Evolutionary conservation across 30 jellyfish, hydroid and myxozoan genomes (phyloP).

Genomic region (Phacellophora camtschatica): DNA sequence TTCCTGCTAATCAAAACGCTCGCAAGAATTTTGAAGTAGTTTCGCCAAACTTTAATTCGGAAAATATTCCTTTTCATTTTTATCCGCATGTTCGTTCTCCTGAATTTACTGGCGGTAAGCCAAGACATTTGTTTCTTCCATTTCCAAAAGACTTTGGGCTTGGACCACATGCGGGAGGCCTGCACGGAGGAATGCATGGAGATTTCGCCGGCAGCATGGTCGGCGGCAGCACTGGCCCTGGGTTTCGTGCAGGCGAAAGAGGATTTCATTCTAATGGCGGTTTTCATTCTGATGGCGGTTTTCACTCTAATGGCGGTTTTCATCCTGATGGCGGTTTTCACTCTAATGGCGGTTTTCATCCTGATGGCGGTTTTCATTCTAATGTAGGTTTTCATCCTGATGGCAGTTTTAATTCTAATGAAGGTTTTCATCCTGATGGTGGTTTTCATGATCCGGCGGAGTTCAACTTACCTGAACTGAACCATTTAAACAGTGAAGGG

Average conservation of each 20-base stretch:
- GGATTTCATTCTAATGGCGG: not conserved
- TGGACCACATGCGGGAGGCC: constrained; percentile 35
- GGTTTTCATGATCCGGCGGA: not conserved
- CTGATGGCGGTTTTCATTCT: not conserved
- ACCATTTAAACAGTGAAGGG: not conserved
- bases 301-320: not conserved
- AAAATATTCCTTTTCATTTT: constrained; percentile 58
- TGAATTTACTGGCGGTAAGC: constrained; percentile 74
- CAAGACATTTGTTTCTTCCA: constrained; percentile 77
- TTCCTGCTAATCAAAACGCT: constrained; percentile 71
- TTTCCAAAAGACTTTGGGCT: constrained; percentile 30
- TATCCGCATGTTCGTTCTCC: constrained; percentile 63
- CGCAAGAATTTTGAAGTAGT: constrained; percentile 54
- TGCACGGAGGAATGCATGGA: constrained; percentile 23
- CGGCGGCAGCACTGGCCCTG: not conserved
- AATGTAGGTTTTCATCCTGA: not conserved
- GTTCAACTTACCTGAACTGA: not conserved
- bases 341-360: not conserved
- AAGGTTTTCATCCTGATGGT: not conserved
- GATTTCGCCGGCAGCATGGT: constrained; percentile 14
- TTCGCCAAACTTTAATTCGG: constrained; percentile 57
- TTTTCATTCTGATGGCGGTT: not conserved
- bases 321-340: not conserved
- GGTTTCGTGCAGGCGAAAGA: not conserved
- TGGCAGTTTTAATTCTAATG: not conserved